These are phyloP conservation scores for Lepidocolaptes lacrymiger DNA, from an alignment of 2,797 vertebrate genomes.

Conservation along the genomic window DNA sequence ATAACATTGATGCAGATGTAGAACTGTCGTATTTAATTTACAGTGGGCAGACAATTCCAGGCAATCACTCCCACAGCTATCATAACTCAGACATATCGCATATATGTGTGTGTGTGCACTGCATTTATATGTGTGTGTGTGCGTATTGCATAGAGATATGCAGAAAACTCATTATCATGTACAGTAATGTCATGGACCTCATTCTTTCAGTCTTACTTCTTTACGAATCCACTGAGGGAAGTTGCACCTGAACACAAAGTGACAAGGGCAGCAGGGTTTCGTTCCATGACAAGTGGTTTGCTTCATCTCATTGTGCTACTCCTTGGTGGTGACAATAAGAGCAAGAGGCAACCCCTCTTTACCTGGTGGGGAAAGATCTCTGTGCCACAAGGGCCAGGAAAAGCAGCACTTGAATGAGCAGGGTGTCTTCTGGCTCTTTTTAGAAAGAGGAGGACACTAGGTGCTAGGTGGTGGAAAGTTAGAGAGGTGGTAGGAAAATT, in stretches of 20 bases:
- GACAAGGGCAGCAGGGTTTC: neutral
- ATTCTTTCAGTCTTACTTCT: conserved; percentile 1
- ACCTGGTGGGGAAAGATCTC: fast-evolving
- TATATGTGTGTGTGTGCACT: neutral
- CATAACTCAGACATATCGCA: conserved; percentile 46
- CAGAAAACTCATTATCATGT: neutral
- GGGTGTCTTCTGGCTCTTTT: neutral
- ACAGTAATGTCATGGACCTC: conserved; percentile 14
- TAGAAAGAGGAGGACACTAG: neutral
- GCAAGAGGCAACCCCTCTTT: neutral
- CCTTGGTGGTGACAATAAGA: neutral
- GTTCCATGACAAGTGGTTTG: fast-evolving
- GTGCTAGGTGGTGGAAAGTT: neutral
- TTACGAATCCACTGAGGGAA: neutral
- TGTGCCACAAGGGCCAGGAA: neutral
- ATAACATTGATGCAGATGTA: conserved; percentile 61
- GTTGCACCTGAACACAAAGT: neutral
- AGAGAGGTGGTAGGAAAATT: fast-evolving
- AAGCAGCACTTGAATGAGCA: neutral
- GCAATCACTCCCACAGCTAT: conserved; percentile 61
- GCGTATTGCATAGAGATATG: conserved; percentile 46
- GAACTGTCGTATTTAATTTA: conserved; percentile 66
- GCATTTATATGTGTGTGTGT: conserved; percentile 26
- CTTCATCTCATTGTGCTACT: neutral
- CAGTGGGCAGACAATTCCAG: conserved; percentile 47